These are phyloP conservation scores for Gadopsis marmoratus DNA, from an alignment of 2,797 vertebrate genomes.

Conservation along the genomic window DNA sequence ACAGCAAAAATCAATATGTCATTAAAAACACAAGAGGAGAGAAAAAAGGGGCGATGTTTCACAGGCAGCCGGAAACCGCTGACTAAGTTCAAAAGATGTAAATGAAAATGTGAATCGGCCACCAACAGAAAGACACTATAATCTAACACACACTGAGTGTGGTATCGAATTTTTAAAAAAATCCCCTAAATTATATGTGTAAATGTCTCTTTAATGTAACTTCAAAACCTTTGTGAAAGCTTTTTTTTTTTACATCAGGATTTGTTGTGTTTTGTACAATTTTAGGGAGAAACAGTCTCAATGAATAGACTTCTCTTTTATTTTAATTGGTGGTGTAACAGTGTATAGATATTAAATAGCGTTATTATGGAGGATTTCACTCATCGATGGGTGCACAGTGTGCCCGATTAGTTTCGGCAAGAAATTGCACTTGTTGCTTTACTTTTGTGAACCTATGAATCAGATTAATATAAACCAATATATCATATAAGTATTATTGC, in stretches of 20 bases:
- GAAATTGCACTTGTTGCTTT: not conserved
- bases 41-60: not conserved
- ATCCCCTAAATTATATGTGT: no score
- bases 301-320: not conserved
- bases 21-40: constrained; percentile 32
- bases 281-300: no score
- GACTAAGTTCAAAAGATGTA: constrained; percentile 1
- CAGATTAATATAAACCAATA: not conserved
- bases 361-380: not conserved
- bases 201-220: no score
- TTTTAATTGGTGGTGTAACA: not conserved
- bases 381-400: not conserved
- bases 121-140: not conserved
- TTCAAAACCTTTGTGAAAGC: no score
- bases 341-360: not conserved
- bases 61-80: not conserved
- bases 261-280: no score
- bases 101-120: not conserved
- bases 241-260: no score
- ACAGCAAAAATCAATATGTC: constrained; percentile 49
- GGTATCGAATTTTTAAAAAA: no score
- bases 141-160: not conserved
- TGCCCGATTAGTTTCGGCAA: not conserved
- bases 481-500: not conserved
- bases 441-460: not conserved